Percentiles rank a stretch among this genome's conserved stretches.
phyloP scores from a whole-genome alignment of 1,140 invertebrate species.

The Akabosia matsudoensis region DNA sequence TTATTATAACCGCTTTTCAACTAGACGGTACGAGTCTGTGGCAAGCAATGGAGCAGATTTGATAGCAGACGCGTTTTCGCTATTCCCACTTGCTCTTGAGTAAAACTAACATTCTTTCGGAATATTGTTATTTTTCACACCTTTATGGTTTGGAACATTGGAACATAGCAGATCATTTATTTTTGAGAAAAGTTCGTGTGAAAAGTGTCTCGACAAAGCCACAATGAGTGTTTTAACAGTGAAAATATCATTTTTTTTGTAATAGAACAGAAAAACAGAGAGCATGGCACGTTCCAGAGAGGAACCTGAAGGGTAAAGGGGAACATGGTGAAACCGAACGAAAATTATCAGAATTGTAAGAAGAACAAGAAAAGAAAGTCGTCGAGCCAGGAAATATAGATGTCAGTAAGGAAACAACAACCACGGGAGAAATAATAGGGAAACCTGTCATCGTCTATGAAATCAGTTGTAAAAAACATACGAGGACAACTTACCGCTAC shows the following conservation, averaged over 20 bases:
- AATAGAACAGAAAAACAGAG: background rate
- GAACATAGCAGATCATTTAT: too few relatives aligned
- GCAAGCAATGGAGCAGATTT: conserved; percentile 7
- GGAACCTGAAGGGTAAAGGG: background rate
- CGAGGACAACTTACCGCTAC: background rate
- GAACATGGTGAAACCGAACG: background rate
- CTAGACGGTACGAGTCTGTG: background rate
- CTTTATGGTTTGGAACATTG: too few relatives aligned
- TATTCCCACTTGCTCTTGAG: too few relatives aligned
- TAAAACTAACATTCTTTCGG: too few relatives aligned
- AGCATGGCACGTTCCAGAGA: conserved; percentile 21
- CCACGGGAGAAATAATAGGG: too few relatives aligned
- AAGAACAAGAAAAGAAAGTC: background rate
- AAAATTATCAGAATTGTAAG: too few relatives aligned
- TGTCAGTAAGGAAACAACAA: background rate
- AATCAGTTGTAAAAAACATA: background rate
- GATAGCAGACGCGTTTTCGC: too few relatives aligned
- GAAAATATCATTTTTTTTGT: background rate
- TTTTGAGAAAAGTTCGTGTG: too few relatives aligned
- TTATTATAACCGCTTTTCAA: background rate
- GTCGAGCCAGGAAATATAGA: background rate
- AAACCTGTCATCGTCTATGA: background rate
- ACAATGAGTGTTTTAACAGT: background rate
- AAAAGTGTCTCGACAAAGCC: background rate
- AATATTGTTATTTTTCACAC: too few relatives aligned